These are phyloP conservation scores for Corythoichthys haematopterus DNA, from an alignment of 2,113 vertebrate species.

Conservation along the genomic window DNA sequence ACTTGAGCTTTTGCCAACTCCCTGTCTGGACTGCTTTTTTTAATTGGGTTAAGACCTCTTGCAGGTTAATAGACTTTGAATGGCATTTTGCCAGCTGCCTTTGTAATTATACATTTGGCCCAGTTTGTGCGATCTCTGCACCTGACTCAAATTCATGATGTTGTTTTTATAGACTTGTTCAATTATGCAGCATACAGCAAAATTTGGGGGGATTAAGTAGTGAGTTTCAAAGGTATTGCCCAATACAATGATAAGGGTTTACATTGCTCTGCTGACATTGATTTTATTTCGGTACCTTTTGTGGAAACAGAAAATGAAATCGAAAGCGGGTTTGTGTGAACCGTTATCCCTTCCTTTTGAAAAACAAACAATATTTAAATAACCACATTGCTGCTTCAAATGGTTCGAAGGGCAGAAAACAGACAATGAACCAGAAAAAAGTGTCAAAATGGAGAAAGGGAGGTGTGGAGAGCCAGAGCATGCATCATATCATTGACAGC, in stretches of 20 bases:
- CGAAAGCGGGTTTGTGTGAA: background rate
- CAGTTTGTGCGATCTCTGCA: background rate
- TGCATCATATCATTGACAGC: constrained; percentile 23
- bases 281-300: background rate
- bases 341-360: background rate
- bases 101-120: background rate
- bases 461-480: background rate
- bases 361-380: background rate
- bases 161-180: background rate
- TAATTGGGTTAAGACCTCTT: background rate
- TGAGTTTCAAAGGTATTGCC: background rate
- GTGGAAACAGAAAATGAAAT: background rate
- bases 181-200: background rate
- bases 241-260: background rate
- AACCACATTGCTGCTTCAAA: background rate
- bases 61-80: background rate
- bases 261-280: background rate
- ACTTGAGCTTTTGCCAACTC: constrained; percentile 1
- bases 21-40: background rate
- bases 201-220: background rate
- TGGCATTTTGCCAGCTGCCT: constrained; percentile 5
- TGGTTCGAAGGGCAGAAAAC: background rate
- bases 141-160: background rate
- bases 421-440: background rate
- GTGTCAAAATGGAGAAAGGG: background rate